Base-by-base conservation (phyloP, 1,140 invertebrate species). In the Augochlora pura region DNA sequence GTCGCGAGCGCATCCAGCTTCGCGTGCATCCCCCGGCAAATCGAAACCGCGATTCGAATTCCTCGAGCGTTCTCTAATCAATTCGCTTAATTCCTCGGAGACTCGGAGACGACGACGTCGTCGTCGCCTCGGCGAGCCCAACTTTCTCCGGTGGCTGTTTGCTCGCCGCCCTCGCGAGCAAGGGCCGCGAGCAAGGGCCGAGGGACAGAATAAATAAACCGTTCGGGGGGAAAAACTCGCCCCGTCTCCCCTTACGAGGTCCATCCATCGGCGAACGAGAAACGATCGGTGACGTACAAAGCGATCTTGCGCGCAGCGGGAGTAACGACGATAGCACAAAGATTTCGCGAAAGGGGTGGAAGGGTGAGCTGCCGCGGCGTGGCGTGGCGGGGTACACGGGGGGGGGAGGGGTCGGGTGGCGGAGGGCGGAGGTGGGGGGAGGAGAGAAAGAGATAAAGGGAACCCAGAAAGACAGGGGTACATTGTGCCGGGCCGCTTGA, bases 401-500 rank as follows among this genome's bases (percentile, higher is more conserved):
- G 63, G 63, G 82, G 82, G 86, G 85, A 87, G 84, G n/a, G n/a
- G n/a, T n/a, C n/a, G n/a, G n/a, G n/a, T n/a, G n/a, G n/a, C n/a
- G n/a, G n/a, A n/a, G n/a, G n/a, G n/a, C n/a, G n/a, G 49, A 39
- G 60, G 39, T 18, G 32, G 46, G 70, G 42, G 49, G 63, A 60
- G 82, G 82, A 86, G 85, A 87, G 84, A 81, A 82, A 88, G 83
- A 90, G 90, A 89, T 88, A 87, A 87, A 87, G 85, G 68, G 79
- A 86, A 79, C 81, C 85, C 65, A 86, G 84, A 86, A 87, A 87
- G 85, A 86, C 85, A 87, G 89, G 88, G 88, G 90, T 88, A 91
- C 89, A 92, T 91, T 91, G 91, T 91, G 91, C 90, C 85, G 84
- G 86, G 88, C 88, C 87, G 89, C 89, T 91, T 90, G 91, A 92